Base-by-base conservation (phyloP, 2,888 invertebrate species). In the Harpalus rufipes region DNA sequence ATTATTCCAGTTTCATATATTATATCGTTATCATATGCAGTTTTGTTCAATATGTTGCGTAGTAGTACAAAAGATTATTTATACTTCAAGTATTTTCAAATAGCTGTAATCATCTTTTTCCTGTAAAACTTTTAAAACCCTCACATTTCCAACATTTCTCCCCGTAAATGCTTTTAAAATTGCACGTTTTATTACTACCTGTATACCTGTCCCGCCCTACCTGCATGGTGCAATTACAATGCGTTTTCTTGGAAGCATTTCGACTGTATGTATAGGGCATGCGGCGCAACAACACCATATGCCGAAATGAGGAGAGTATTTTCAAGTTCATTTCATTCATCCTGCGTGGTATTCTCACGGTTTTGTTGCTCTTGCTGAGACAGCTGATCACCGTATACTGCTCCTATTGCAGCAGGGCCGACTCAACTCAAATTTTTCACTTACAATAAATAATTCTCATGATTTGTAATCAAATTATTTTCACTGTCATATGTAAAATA, bases 271-370 rank as follows among this genome's bases (percentile, higher is more conserved):
- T 12, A 63, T 12, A 63, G 21, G 21, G 32, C 32, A 32, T 32
- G 44, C 32, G n/a, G 68, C 68, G 10, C 8, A 63, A 74, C 72
- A 21, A 21, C 72, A n/a, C n/a, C n/a, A 74, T 12, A 74, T 74
- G 72, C 44, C 44, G 44, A 74, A 44, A 41, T 8, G 16, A 14
- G 12, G 12, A 10, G 44, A 51, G 44, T 12, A 41, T 41, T 74
- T 68, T 74, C 41, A 74, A 44, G 72, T 74, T 74, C 44, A 74
- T 74, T 63, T 74, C 44, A 74, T 74, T 74, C 63, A 63, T 63
- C 18, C n/a, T 21, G 59, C 59, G 59, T 59, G 8, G 44, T 44
- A 44, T 74, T 74, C 72, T 74, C 72, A 74, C 72, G 72, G 44
- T 74, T 74, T 74, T 74, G 44, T 74, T 74, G 44, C 72, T 74